Conservation (phyloP, 2,888 invertebrate genomes). For the Pecten maximus region DNA sequence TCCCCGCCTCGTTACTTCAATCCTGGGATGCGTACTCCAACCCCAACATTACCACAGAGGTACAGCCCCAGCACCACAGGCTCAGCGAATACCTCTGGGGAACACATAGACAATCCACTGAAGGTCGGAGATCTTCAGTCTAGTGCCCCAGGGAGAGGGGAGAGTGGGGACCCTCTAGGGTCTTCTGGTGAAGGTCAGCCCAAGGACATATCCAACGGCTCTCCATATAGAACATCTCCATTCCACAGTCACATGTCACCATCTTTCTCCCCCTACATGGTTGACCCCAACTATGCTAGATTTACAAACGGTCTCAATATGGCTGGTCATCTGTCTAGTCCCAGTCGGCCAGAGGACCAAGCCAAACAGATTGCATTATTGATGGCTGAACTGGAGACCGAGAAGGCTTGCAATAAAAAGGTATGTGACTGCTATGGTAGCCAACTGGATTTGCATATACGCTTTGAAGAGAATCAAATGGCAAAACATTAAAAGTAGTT, state of each 20-base stretch:
- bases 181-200: not conserved
- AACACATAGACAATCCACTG: slow-evolving; percentile 40
- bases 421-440: slow-evolving; percentile 52
- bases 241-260: slow-evolving; percentile 37
- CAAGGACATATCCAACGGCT: not conserved
- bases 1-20: not conserved
- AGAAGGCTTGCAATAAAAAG: slow-evolving; percentile 62
- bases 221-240: slow-evolving; percentile 37
- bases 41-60: not conserved
- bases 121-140: slow-evolving; percentile 48
- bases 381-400: slow-evolving; percentile 64
- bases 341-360: slow-evolving; percentile 55
- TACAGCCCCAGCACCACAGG: slow-evolving; percentile 18
- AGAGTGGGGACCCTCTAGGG: not conserved
- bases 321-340: slow-evolving; percentile 39
- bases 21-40: not conserved
- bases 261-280: slow-evolving; percentile 38
- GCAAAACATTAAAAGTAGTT: no score
- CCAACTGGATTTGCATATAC: no score
- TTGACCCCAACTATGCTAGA: slow-evolving; percentile 21
- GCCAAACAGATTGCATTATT: slow-evolving; percentile 61
- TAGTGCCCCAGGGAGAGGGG: slow-evolving; percentile 21
- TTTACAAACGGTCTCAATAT: slow-evolving; percentile 34
- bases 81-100: slow-evolving; percentile 3
- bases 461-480: no score